Evolutionary conservation across 2,888 invertebrate genomes (phyloP).

Genomic region (Eubasilissa splendida): DNA sequence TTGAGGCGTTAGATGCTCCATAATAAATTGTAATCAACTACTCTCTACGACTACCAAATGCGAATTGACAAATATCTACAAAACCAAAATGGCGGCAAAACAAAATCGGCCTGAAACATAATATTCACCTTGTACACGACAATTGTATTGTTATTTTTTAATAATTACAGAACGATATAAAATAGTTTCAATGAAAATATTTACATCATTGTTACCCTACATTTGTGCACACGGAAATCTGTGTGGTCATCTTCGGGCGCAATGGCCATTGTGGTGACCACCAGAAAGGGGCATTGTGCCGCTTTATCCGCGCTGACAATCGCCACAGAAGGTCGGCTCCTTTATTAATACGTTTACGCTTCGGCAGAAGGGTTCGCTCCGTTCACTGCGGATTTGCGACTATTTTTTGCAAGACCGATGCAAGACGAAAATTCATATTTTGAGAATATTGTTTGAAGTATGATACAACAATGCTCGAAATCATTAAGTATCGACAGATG

Average conservation of each 20-base stretch:
- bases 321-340: conserved; percentile 16
- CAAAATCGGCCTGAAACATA: too few relatives aligned
- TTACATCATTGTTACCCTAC: background rate
- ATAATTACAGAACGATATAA: too few relatives aligned
- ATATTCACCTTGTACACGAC: too few relatives aligned
- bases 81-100: too few relatives aligned
- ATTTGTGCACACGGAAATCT: conserved; percentile 15
- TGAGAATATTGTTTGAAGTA: background rate
- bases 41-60: too few relatives aligned
- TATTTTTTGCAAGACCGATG: background rate
- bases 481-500: conserved; percentile 24
- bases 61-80: too few relatives aligned
- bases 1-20: too few relatives aligned
- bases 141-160: too few relatives aligned
- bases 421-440: conserved; percentile 8
- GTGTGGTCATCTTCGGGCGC: conserved; percentile 30
- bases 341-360: conserved; percentile 36
- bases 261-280: conserved; percentile 16
- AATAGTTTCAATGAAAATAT: background rate
- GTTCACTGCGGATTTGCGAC: conserved; percentile 4
- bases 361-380: conserved; percentile 19
- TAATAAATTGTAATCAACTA: too few relatives aligned
- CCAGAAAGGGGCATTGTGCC: conserved; percentile 29
- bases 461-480: conserved; percentile 30
- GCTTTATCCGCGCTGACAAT: conserved; percentile 18